Conservation (phyloP, 2,797 vertebrate species). For the Sciurus carolinensis region DNA sequence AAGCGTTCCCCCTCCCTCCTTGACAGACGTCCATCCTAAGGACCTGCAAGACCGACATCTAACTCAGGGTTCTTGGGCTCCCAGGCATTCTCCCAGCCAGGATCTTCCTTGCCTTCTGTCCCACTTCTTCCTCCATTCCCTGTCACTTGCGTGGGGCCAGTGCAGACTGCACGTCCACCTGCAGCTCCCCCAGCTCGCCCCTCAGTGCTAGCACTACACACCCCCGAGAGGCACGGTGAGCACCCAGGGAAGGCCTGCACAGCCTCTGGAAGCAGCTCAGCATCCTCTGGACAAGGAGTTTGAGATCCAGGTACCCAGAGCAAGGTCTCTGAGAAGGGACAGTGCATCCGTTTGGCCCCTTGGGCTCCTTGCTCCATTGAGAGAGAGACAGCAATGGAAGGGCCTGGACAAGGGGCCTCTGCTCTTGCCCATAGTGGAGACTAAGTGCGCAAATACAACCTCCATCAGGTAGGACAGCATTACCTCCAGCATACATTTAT, state of each 20-base stretch:
- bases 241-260: background rate
- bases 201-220: background rate
- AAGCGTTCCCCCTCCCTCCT: background rate
- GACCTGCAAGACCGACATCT: background rate
- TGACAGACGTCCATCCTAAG: background rate
- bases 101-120: background rate
- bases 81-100: background rate
- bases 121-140: background rate
- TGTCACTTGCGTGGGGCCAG: background rate
- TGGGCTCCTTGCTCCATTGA: background rate
- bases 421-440: background rate
- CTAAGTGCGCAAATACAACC: background rate
- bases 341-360: accelerated
- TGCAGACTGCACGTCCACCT: background rate
- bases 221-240: too few relatives aligned
- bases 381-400: background rate
- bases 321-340: background rate
- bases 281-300: background rate
- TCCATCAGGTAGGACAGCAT: background rate
- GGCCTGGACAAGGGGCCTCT: background rate
- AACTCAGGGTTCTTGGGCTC: background rate
- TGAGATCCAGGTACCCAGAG: background rate
- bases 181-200: background rate
- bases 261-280: background rate
- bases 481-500: background rate